These are phyloP conservation scores for Villa cingulata DNA, from an alignment of 2,888 invertebrate species.

Conservation along the genomic window DNA sequence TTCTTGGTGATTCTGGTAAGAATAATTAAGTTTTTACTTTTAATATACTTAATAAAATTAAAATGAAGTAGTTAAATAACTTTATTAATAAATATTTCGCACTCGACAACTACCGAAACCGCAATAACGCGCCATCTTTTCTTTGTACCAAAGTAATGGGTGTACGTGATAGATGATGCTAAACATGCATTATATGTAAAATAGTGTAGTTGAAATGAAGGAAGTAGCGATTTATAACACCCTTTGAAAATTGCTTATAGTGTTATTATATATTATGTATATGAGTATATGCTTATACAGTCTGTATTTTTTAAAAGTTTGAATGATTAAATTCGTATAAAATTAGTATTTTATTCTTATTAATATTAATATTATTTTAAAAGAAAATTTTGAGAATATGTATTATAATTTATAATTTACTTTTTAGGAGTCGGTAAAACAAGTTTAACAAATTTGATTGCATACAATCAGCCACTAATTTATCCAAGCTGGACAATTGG, in stretches of 20 bases:
- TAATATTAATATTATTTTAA: too few relatives aligned
- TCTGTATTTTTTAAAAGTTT: too few relatives aligned
- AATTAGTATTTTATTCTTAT: too few relatives aligned
- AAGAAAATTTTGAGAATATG: too few relatives aligned
- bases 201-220: too few relatives aligned
- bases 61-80: neutral
- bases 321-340: too few relatives aligned
- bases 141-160: conserved; percentile 1
- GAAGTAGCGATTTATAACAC: neutral
- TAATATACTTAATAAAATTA: neutral
- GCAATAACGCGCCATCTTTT: conserved; percentile 11
- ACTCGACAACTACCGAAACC: conserved; percentile 7
- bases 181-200: neutral
- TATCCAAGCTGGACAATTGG: conserved; percentile 95
- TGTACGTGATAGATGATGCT: neutral
- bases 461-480: conserved; percentile 69
- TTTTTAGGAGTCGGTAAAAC: conserved; percentile 88
- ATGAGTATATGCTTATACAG: too few relatives aligned
- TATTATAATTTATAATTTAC: too few relatives aligned
- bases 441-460: conserved; percentile 80
- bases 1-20: conserved; percentile 82
- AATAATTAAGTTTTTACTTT: conserved; percentile 9
- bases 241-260: too few relatives aligned
- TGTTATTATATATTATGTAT: too few relatives aligned
- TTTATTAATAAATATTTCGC: neutral